Evolutionary conservation across 2,113 vertebrate species (phyloP).

Genomic region (Rhinogobius similis): DNA sequence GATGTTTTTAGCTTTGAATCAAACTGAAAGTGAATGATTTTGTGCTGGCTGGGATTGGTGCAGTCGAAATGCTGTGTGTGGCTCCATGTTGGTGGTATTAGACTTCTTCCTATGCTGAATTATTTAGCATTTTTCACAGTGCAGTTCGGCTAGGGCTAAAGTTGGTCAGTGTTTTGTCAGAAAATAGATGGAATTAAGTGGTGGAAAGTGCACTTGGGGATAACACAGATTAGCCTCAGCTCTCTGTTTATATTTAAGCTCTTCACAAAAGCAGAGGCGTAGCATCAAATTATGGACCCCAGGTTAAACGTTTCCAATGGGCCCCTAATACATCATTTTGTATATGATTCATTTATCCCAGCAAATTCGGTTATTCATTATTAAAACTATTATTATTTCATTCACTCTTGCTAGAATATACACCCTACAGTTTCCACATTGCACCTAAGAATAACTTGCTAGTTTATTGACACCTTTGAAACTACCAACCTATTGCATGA

Average conservation of each 20-base stretch:
- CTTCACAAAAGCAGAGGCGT: too few species aligned
- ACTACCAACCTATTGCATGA: too few species aligned
- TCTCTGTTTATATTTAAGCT: neutral
- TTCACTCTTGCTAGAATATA: too few species aligned
- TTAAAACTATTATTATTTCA: too few species aligned
- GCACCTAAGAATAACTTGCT: too few species aligned
- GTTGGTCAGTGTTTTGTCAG: slow-evolving; percentile 33
- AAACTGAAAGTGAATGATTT: slow-evolving; percentile 46
- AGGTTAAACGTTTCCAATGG: too few species aligned
- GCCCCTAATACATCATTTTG: too few species aligned
- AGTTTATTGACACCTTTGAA: too few species aligned
- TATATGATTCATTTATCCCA: too few species aligned
- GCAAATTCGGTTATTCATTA: too few species aligned
- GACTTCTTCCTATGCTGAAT: slow-evolving; percentile 59
- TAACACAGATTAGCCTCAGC: slow-evolving; percentile 5
- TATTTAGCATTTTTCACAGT: slow-evolving; percentile 58
- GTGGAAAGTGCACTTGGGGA: slow-evolving; percentile 31
- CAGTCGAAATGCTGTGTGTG: slow-evolving; percentile 22
- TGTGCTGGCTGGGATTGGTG: slow-evolving; percentile 1
- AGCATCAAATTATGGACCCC: too few species aligned
- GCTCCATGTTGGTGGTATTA: slow-evolving; percentile 37
- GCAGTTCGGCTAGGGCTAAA: slow-evolving; percentile 18
- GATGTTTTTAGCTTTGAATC: slow-evolving; percentile 37
- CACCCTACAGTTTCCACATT: too few species aligned
- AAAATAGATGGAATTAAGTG: slow-evolving; percentile 22